Evolutionary conservation across 1,140 invertebrate species (phyloP).

Genomic region (Caenorhabditis brenneri): DNA sequence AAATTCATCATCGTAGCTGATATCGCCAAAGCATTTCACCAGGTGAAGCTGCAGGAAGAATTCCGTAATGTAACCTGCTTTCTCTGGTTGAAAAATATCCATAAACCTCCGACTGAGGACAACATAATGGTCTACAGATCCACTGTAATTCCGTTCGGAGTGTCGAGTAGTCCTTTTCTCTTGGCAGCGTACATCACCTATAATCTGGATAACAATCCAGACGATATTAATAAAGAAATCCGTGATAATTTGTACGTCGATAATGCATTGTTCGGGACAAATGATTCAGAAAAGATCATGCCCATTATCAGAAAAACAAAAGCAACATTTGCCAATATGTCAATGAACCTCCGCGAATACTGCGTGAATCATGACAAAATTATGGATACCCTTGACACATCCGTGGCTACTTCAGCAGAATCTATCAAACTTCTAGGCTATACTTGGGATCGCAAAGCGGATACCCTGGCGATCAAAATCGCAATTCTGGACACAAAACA

Average conservation of each 20-base stretch:
- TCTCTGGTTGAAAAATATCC: slow-evolving; percentile 51
- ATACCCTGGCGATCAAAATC: not conserved
- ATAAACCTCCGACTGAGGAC: not conserved
- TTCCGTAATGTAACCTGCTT: slow-evolving; percentile 54
- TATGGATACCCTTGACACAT: not conserved
- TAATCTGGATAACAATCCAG: not conserved
- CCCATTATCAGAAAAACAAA: not conserved
- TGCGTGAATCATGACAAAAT: not conserved
- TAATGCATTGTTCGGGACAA: slow-evolving; percentile 3
- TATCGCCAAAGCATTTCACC: slow-evolving; percentile 53
- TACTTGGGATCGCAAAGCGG: not conserved
- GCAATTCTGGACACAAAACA: not conserved
- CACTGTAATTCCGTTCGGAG: slow-evolving; percentile 47
- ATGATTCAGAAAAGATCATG: not conserved
- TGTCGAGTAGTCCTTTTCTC: slow-evolving; percentile 44
- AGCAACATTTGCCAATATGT: not conserved
- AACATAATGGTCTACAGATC: slow-evolving; percentile 43
- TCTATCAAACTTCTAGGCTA: not conserved
- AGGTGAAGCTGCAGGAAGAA: slow-evolving; percentile 45
- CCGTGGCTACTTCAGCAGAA: not conserved
- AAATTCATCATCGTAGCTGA: slow-evolving; percentile 44
- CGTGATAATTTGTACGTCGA: slow-evolving; percentile 48
- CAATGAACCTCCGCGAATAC: not conserved
- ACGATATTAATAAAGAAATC: not conserved
- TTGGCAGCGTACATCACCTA: slow-evolving; percentile 5